Conservation (phyloP, 2,888 invertebrate genomes). For the Conchocele bisecta region DNA sequence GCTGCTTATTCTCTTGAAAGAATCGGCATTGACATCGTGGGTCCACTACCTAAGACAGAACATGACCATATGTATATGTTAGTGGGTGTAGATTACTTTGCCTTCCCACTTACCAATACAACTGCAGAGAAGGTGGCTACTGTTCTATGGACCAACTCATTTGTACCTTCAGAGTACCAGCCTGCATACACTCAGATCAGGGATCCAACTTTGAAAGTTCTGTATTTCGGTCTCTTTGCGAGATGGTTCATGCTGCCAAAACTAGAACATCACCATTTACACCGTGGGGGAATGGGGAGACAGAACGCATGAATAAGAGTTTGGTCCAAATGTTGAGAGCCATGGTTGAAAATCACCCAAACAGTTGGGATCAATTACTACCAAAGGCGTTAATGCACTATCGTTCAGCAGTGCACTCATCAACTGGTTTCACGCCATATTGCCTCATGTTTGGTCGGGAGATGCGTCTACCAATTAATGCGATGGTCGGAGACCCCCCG, state of each 20-base stretch:
- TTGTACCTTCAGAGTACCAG: conserved; percentile 1
- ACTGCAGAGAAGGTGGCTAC: conserved; percentile 7
- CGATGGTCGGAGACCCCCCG: too few relatives aligned
- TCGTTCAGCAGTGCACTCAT: too few relatives aligned
- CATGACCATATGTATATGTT: conserved; percentile 8
- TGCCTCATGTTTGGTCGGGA: too few relatives aligned
- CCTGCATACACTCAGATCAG: background rate
- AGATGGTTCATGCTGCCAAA: conserved; percentile 6
- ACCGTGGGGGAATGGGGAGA: conserved; percentile 2
- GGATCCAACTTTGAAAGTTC: conserved; percentile 13
- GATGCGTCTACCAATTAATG: too few relatives aligned
- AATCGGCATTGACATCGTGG: conserved; percentile 10
- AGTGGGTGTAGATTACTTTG: background rate
- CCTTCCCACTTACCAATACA: background rate
- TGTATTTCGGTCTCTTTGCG: background rate
- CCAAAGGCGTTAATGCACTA: too few relatives aligned
- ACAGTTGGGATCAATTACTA: too few relatives aligned
- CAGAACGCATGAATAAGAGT: background rate
- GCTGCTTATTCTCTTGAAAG: conserved; percentile 8
- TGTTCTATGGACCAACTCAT: conserved; percentile 8
- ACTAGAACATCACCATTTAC: conserved; percentile 8
- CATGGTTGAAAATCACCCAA: too few relatives aligned
- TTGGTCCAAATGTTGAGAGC: too few relatives aligned
- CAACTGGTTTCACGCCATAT: too few relatives aligned
- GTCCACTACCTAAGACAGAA: conserved; percentile 6